phyloP scores from a whole-genome alignment of 1,140 invertebrate genomes.

The Drosophila arawakana region DNA sequence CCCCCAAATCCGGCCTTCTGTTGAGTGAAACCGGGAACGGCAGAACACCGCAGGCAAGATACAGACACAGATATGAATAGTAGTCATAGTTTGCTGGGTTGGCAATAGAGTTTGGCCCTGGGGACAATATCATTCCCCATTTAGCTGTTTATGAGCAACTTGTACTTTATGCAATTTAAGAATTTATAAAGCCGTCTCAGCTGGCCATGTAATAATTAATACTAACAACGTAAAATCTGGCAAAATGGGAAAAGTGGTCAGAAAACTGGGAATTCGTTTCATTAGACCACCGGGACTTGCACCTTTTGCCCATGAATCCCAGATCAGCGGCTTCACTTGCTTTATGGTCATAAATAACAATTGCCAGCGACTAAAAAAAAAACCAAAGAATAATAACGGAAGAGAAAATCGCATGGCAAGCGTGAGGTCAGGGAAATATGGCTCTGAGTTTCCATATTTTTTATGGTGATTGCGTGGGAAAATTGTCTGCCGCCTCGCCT shows the following conservation, averaged over 20 bases:
- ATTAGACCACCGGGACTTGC: slow-evolving; percentile 29
- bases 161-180: slow-evolving; percentile 58
- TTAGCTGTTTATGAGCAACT: slow-evolving; percentile 34
- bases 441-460: slow-evolving; percentile 69
- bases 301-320: slow-evolving; percentile 32
- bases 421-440: slow-evolving; percentile 53
- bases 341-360: slow-evolving; percentile 72
- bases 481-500: slow-evolving; percentile 44
- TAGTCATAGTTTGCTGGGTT: not conserved
- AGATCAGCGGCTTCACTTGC: slow-evolving; percentile 26
- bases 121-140: not conserved
- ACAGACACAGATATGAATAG: slow-evolving; percentile 12
- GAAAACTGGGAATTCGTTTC: slow-evolving; percentile 16
- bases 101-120: slow-evolving; percentile 8
- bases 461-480: slow-evolving; percentile 76
- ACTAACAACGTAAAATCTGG: slow-evolving; percentile 59
- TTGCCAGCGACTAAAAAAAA: slow-evolving; percentile 38
- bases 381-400: not conserved
- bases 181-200: slow-evolving; percentile 56
- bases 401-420: not conserved
- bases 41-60: slow-evolving; percentile 34
- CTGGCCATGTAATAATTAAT: slow-evolving; percentile 74
- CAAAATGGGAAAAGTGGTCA: not conserved
- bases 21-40: slow-evolving; percentile 44
- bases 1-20: slow-evolving; percentile 52